These are phyloP conservation scores for Triops longicaudatus DNA, from an alignment of 1,140 invertebrate genomes.

Conservation along the genomic window DNA sequence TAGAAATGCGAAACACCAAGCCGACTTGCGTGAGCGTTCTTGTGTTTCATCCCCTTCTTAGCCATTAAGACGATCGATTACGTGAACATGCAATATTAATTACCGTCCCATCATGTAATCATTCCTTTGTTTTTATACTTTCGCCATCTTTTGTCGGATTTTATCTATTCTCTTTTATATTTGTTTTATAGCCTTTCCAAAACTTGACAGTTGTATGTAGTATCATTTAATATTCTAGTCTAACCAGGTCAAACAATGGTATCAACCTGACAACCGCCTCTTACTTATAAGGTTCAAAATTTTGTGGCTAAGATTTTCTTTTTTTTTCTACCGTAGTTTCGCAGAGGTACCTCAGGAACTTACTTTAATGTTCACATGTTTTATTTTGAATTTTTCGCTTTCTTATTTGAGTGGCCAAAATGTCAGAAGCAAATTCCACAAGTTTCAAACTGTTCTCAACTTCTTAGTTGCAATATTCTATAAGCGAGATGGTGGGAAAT, in stretches of 20 bases:
- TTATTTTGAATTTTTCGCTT: background rate
- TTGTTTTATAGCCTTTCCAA: background rate
- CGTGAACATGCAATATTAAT: conserved; percentile 3
- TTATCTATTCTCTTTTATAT: background rate
- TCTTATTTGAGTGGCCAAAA: background rate
- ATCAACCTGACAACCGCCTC: background rate
- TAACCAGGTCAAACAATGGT: conserved; percentile 12
- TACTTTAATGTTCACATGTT: background rate
- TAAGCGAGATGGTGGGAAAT: background rate
- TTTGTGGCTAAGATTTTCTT: background rate
- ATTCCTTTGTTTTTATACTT: background rate
- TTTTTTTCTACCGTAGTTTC: background rate
- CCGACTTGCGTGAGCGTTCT: background rate
- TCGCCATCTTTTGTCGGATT: background rate
- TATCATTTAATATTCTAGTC: conserved; percentile 12
- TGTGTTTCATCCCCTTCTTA: background rate
- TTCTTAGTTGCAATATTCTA: background rate
- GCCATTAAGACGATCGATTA: background rate
- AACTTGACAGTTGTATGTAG: background rate
- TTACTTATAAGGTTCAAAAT: conserved; percentile 9
- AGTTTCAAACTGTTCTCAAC: background rate
- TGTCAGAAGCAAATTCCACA: background rate
- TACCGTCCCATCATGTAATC: background rate
- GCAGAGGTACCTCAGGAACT: background rate
- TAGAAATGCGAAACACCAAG: background rate